Base-by-base conservation (phyloP, 1,140 invertebrate species). In the Phocides pigmalion region DNA sequence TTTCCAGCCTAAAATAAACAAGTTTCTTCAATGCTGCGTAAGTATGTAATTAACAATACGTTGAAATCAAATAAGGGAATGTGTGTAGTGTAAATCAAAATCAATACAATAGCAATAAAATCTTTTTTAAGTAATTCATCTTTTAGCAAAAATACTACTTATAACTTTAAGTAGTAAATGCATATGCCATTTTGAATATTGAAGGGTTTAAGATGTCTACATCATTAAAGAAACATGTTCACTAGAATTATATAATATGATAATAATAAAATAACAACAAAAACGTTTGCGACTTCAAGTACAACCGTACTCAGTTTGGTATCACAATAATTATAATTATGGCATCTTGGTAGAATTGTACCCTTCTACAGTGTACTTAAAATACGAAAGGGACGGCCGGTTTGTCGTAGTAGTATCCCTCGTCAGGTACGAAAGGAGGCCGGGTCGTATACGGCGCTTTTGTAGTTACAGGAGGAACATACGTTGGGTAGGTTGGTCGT, bases 371-470 rank as follows among this genome's bases (percentile, higher is more conserved):
- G 65, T 82, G 53, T 42, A 79, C 2, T 8, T 85, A 90, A 62
- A 81, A 90, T n/a, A 85, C 82, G 54, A 90, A 90, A 17, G 88
- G 84, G 62, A 89, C 83, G 39, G 62, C 39, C n/a, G 88, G 86
- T 68, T 72, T 70, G 47, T 89, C 87, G 78, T 89, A 89, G 66
- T 76, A 88, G 66, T 89, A 89, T 0, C 87, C 87, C 63, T 89
- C 51, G 56, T 89, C 74, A 25, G 76, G 70, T 15, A 86, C 56
- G 49, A 79, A 89, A 0, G 86, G 78, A 0, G 81, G 78, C 64
- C 86, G 66, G 1, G 82, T 87, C 14, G 86, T 84, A 49, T 37
- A 65, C 2, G 76, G 75, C 14, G 61, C 20, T 58, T 19, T 66
- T 4, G 73, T 62, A 16, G 62, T 49, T 19, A 37, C 25, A 20